Evolutionary conservation across 2,113 vertebrate genomes (phyloP).

Genomic region (Protobothrops mucrosquamatus): DNA sequence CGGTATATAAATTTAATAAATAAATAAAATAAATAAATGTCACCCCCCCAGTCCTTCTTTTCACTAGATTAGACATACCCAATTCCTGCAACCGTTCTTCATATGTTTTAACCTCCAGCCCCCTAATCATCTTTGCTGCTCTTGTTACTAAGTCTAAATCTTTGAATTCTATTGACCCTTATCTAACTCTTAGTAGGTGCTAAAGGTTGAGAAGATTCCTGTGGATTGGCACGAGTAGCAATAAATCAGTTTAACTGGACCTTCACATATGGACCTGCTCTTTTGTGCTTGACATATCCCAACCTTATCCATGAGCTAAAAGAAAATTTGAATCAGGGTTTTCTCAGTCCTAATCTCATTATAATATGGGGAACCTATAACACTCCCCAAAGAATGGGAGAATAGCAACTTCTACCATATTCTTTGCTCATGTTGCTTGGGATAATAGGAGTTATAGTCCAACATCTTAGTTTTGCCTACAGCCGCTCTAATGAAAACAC

Average conservation of each 20-base stretch:
- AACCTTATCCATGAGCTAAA: not conserved
- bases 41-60: not conserved
- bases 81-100: not conserved
- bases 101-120: not conserved
- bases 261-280: not conserved
- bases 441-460: not conserved
- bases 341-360: not conserved
- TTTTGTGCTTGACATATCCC: not conserved
- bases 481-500: not conserved
- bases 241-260: not conserved
- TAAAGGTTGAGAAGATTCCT: not conserved
- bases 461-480: not conserved
- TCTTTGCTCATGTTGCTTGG: not conserved
- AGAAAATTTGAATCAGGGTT: not conserved
- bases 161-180: no score
- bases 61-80: not conserved
- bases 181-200: not conserved
- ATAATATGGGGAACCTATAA: not conserved
- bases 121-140: not conserved
- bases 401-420: not conserved
- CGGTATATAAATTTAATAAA: no score
- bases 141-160: no score
- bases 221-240: not conserved
- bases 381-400: not conserved
- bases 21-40: no score